Evolutionary conservation across 2,113 vertebrate genomes (phyloP).

Genomic region (Pampusana beccarii): DNA sequence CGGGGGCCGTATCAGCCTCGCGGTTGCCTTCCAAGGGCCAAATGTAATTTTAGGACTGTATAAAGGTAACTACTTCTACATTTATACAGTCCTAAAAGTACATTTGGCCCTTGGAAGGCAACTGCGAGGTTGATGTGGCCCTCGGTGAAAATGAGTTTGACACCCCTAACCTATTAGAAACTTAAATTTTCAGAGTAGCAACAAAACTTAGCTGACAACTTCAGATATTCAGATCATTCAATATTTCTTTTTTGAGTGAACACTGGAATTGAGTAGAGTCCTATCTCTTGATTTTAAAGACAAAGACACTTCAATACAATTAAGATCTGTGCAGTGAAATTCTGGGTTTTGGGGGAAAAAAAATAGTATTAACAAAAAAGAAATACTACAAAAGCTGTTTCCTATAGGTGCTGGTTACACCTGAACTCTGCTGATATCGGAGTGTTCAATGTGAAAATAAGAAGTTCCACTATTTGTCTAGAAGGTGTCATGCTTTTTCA

Average conservation of each 20-base stretch:
- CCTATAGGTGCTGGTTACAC: not conserved
- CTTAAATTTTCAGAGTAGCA: not conserved
- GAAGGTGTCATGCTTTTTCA: too few relatives aligned
- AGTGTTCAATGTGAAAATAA: too few relatives aligned
- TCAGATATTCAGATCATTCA: not conserved
- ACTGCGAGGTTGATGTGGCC: too few relatives aligned
- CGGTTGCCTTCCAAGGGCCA: too few relatives aligned
- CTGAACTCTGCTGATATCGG: too few relatives aligned
- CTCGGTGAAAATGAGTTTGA: too few relatives aligned
- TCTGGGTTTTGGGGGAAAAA: rapidly evolving
- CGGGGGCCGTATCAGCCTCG: too few relatives aligned
- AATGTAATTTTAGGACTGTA: too few relatives aligned
- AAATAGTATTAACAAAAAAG: not conserved
- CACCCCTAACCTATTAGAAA: not conserved
- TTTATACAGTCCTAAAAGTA: too few relatives aligned
- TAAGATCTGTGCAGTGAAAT: not conserved
- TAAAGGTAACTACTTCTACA: too few relatives aligned
- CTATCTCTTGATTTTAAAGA: not conserved
- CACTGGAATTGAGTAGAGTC: not conserved
- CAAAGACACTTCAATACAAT: not conserved
- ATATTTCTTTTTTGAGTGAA: not conserved
- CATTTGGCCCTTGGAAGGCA: too few relatives aligned
- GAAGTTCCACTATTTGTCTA: too few relatives aligned
- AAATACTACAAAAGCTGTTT: not conserved
- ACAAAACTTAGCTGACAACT: not conserved